Evolutionary conservation across 1,140 invertebrate species (phyloP), one percentile per base, ranked within the genome.

Genomic region (Aphaenogaster rudis): DNA sequence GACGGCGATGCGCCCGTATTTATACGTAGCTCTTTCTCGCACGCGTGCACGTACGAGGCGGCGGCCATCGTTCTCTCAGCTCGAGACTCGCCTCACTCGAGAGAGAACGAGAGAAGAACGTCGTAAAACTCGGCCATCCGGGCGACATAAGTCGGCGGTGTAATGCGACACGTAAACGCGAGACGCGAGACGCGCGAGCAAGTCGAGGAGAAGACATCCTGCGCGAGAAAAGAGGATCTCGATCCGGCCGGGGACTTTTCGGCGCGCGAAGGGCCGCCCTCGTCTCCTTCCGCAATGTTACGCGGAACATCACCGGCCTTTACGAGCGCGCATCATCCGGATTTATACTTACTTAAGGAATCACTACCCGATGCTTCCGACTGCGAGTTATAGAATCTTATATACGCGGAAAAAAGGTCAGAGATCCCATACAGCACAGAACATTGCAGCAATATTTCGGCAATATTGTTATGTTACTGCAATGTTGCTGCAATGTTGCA

Each of bases 291-390:
- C 17, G 71, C 57, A 61, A 57, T 52, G 33, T 48, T 50, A 69
- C 48, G 59, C 52, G 52, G 45, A 87, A 76, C 78, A 76, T 82
- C 86, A 87, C 85, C 76, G 88, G 86, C 89, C 91, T 94, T 94
- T 94, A 94, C 91, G 92, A 93, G 87, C 88, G 88, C 91, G 88
- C 91, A 93, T 94, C 92, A 93, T 90, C 88, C 92, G 91, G 93
- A 93, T 94, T 94, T 94, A 92, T 93, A 93, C 92, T 93, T 93
- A 93, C 93, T 93, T 94, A 94, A 91, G 87, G 91, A 93, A 92
- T 90, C 92, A 91, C 92, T 92, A 93, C 52, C 59, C 87, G 77
- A 76, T 84, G 77, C 86, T 66, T 87, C 80, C 66, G 63, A 88
- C 54, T 66, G 64, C 78, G 76, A 84, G 81, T 90, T 90, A 87